Conservation (phyloP, 2,888 invertebrate genomes). For the Ashinkailepas kermadecensis region DNA sequence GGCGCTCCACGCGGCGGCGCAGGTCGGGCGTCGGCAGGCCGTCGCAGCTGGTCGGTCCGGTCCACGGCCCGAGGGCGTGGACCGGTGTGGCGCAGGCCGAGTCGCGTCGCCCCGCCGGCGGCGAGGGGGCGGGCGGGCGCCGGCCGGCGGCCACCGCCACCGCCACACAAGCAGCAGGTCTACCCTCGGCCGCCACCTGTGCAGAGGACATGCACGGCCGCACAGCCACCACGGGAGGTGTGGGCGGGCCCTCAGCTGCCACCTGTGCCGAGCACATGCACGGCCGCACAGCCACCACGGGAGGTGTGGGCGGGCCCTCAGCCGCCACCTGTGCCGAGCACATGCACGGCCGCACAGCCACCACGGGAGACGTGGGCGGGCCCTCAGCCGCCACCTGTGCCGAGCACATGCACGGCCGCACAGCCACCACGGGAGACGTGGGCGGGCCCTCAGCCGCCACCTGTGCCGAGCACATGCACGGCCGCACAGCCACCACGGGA, state of each 20-base stretch:
- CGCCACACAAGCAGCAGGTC: no score
- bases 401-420: background rate
- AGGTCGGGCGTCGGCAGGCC: background rate
- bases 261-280: conserved; percentile 21
- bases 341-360: background rate
- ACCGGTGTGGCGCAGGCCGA: background rate
- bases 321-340: conserved; percentile 18
- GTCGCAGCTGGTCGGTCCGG: background rate
- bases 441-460: no score
- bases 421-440: no score
- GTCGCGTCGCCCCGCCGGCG: background rate
- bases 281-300: background rate
- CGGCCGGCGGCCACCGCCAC: no score
- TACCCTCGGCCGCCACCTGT: background rate
- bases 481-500: no score
- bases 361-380: no score
- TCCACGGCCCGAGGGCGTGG: background rate
- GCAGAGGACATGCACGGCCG: conserved; percentile 8
- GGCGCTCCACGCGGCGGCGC: background rate
- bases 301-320: no score
- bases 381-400: background rate
- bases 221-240: no score
- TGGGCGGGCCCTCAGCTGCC: background rate
- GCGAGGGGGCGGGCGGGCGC: no score
- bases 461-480: no score